phyloP scores from a whole-genome alignment of 2,113 vertebrate genomes.

The Steatornis caripensis region DNA sequence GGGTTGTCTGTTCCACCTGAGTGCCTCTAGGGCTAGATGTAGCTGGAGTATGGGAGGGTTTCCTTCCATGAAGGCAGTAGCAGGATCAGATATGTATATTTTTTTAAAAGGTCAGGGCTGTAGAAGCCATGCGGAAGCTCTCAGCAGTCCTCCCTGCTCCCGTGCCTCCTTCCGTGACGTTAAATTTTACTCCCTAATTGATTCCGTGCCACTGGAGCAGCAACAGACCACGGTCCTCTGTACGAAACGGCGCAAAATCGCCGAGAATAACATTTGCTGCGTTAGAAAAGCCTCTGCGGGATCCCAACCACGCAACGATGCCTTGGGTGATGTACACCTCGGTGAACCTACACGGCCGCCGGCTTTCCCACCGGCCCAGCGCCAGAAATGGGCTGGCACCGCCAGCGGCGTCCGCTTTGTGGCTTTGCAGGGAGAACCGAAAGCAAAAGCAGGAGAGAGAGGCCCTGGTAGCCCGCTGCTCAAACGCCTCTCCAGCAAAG shows the following conservation, averaged over 20 bases:
- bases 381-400: too few species aligned
- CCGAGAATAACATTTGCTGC: background rate
- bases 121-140: background rate
- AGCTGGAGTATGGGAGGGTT: background rate
- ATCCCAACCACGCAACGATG: background rate
- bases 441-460: background rate
- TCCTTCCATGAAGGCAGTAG: background rate
- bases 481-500: too few species aligned
- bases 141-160: background rate
- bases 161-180: background rate
- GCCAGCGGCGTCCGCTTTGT: rapidly evolving
- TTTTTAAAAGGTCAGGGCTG: background rate
- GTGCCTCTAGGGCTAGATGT: background rate
- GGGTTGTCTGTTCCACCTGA: background rate
- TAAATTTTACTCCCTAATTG: background rate
- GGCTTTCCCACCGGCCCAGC: background rate
- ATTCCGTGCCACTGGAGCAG: background rate
- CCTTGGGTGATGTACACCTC: background rate
- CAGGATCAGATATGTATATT: background rate
- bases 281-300: background rate
- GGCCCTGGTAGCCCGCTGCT: background rate
- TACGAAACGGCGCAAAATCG: background rate
- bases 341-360: background rate
- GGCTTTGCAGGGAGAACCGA: background rate
- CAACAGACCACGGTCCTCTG: rapidly evolving